phyloP scores from a whole-genome alignment of 2,888 invertebrate species.

The Atethmia centrago region DNA sequence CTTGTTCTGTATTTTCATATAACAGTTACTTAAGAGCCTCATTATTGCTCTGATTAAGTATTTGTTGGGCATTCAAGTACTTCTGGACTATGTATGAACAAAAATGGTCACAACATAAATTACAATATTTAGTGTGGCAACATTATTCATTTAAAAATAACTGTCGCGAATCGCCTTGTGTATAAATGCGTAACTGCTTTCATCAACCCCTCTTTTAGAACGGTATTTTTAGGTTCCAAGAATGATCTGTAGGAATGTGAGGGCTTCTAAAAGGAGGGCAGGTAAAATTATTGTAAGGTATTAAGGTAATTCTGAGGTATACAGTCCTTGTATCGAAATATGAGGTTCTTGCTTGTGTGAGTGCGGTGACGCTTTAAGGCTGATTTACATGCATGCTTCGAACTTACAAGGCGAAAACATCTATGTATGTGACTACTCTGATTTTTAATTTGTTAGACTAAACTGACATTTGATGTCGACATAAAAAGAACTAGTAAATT shows the following conservation, averaged over 20 bases:
- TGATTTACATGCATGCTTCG: background rate
- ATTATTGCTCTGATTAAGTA: conserved; percentile 5
- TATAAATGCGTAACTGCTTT: conserved; percentile 28
- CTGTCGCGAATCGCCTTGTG: conserved; percentile 11
- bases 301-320: conserved; percentile 19
- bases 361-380: background rate
- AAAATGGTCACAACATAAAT: conserved; percentile 1
- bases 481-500: no score
- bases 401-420: background rate
- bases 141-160: conserved; percentile 4
- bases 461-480: no score
- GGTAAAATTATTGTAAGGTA: conserved; percentile 1
- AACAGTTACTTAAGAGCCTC: conserved; percentile 2
- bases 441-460: no score
- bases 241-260: background rate
- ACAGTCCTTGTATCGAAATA: conserved; percentile 1
- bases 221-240: background rate
- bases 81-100: conserved; percentile 9
- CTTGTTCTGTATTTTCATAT: conserved; percentile 35
- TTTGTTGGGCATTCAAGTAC: conserved; percentile 16
- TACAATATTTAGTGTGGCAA: conserved; percentile 10
- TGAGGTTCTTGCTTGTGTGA: background rate
- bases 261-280: conserved; percentile 1
- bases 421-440: no score
- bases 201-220: conserved; percentile 4